Conservation (phyloP, 1,140 invertebrate genomes). For the Proales similis region DNA sequence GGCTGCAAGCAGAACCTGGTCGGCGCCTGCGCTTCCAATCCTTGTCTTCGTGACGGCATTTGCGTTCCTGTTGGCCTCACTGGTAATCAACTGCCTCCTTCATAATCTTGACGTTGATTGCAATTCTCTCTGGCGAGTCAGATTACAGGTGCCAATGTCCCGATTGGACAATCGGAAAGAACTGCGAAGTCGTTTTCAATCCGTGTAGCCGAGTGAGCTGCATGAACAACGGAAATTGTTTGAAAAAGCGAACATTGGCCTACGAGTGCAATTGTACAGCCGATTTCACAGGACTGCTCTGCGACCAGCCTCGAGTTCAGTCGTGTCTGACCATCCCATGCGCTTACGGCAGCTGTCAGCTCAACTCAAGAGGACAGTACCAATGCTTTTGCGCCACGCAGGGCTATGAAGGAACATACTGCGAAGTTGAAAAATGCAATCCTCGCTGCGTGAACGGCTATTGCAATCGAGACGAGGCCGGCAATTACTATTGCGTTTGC, state of each 20-base stretch:
- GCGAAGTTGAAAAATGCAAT: constrained; percentile 34
- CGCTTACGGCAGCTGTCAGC: constrained; percentile 10
- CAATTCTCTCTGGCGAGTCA: not conserved
- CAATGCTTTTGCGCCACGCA: constrained; percentile 20
- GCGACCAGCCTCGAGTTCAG: constrained; percentile 33
- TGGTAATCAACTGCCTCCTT: constrained; percentile 16
- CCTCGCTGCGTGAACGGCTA: constrained; percentile 27
- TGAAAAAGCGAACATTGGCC: constrained; percentile 17
- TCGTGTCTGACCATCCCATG: constrained; percentile 22
- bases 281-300: constrained; percentile 16
- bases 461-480: constrained; percentile 6
- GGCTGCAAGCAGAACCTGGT: constrained; percentile 32
- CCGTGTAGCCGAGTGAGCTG: constrained; percentile 32
- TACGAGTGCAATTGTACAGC: constrained; percentile 26
- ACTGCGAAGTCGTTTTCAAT: constrained; percentile 35
- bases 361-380: constrained; percentile 20
- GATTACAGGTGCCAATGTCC: constrained; percentile 37
- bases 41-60: constrained; percentile 39
- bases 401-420: constrained; percentile 15
- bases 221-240: constrained; percentile 37
- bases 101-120: not conserved
- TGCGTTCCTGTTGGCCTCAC: constrained; percentile 40
- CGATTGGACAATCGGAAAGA: constrained; percentile 35
- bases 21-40: constrained; percentile 36
- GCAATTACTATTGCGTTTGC: constrained; percentile 34